Conservation (phyloP, 1,140 invertebrate genomes). For the Palaemon carinicauda region DNA sequence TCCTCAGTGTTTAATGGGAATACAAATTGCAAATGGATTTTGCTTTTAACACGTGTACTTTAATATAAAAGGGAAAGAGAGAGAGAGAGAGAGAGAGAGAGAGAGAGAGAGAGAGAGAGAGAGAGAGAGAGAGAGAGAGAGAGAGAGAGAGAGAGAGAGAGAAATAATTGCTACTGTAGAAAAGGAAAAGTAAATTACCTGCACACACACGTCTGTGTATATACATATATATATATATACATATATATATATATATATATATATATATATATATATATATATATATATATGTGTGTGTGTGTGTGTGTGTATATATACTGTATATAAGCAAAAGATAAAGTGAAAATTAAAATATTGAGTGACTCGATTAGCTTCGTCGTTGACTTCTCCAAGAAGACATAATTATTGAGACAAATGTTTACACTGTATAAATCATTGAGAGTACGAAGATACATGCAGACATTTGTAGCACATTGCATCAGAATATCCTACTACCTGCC, state of each 20-base stretch:
- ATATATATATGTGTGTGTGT: not conserved
- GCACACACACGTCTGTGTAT: not conserved
- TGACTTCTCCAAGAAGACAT: too few species aligned
- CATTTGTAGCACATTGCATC: too few species aligned
- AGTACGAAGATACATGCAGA: too few species aligned
- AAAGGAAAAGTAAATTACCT: not conserved
- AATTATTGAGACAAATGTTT: too few species aligned
- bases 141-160: not conserved
- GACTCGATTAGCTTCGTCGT: too few species aligned
- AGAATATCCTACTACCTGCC: too few species aligned
- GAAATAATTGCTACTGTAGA: not conserved
- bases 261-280: conserved; percentile 20
- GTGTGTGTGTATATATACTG: not conserved
- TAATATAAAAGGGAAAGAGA: not conserved
- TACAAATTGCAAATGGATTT: too few species aligned
- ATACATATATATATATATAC: not conserved
- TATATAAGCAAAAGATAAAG: too few species aligned
- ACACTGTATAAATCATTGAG: too few species aligned
- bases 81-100: not conserved
- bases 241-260: conserved; percentile 18
- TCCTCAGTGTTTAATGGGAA: too few species aligned
- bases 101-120: not conserved
- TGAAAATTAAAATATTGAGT: not conserved
- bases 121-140: not conserved
- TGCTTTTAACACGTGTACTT: too few species aligned